These are phyloP conservation scores for Lutjanus erythropterus DNA, from an alignment of 2,113 vertebrate genomes.

Conservation along the genomic window DNA sequence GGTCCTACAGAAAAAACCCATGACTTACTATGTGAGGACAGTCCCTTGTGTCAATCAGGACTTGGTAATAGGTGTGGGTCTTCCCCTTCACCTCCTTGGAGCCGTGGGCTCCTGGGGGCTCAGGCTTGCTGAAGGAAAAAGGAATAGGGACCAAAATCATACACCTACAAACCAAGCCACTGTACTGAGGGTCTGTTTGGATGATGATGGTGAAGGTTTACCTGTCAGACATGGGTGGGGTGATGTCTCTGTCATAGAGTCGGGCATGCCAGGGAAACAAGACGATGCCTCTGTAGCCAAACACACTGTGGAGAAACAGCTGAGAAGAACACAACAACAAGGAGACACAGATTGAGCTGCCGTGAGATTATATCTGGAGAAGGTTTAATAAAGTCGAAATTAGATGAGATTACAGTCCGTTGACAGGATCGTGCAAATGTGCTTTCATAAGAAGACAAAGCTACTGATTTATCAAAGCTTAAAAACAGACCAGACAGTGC, in stretches of 20 bases:
- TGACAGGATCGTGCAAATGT: constrained; percentile 29
- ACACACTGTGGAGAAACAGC: constrained; percentile 98
- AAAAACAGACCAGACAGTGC: not conserved
- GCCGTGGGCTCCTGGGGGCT: constrained; percentile 88
- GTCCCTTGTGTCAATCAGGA: constrained; percentile 95
- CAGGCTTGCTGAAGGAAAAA: constrained; percentile 78
- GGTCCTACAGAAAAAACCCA: not conserved
- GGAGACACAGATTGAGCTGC: constrained; percentile 14
- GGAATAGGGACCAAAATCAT: not conserved
- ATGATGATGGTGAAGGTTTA: constrained; percentile 57
- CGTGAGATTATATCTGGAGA: constrained; percentile 31
- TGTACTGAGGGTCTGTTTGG: not conserved
- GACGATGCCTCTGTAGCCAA: constrained; percentile 97
- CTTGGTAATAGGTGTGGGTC: constrained; percentile 98
- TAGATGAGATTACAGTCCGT: constrained; percentile 48
- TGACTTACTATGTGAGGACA: constrained; percentile 96
- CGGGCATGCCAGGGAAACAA: constrained; percentile 99
- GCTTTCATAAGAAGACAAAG: constrained; percentile 12
- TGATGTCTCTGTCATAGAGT: constrained; percentile 95
- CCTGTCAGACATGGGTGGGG: constrained; percentile 92
- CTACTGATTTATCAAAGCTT: not conserved
- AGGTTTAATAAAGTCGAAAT: constrained; percentile 18
- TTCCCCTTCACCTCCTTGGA: constrained; percentile 98
- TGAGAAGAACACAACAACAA: constrained; percentile 74
- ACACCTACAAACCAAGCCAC: not conserved